Evolutionary conservation across 2,888 invertebrate genomes (phyloP).

Genomic region (Gerosis bhagava): DNA sequence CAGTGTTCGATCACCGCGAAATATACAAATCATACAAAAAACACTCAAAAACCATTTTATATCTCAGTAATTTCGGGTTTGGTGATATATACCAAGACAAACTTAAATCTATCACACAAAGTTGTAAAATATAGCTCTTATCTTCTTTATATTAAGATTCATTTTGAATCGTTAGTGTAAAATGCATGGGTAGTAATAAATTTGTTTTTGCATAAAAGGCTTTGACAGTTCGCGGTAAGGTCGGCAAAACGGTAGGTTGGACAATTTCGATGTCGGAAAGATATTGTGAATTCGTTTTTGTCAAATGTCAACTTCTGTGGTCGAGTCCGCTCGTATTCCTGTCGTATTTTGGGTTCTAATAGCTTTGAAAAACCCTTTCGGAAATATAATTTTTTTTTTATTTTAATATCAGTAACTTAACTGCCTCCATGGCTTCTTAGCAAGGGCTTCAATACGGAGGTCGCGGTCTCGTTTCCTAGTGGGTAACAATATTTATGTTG

Average conservation of each 20-base stretch:
- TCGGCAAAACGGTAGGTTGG: slow-evolving; percentile 75
- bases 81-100: slow-evolving; percentile 63
- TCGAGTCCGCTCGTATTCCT: slow-evolving; percentile 53
- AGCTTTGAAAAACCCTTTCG: slow-evolving; percentile 8
- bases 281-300: slow-evolving; percentile 73
- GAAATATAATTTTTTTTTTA: too few species aligned
- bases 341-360: slow-evolving; percentile 39
- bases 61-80: slow-evolving; percentile 68
- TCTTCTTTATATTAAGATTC: too few species aligned
- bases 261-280: slow-evolving; percentile 69
- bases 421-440: too few species aligned
- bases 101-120: slow-evolving; percentile 1
- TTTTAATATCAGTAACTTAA: too few species aligned
- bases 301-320: slow-evolving; percentile 80
- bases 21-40: slow-evolving; percentile 43
- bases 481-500: too few species aligned
- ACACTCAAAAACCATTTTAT: slow-evolving; percentile 57
- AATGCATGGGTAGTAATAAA: slow-evolving; percentile 27
- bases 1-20: slow-evolving; percentile 41
- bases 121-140: too few species aligned
- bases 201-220: slow-evolving; percentile 55
- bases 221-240: slow-evolving; percentile 79
- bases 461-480: too few species aligned
- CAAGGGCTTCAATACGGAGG: too few species aligned
- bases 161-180: slow-evolving; percentile 29